A percentile compares a stretch with the other conserved stretches of the same genome.
Conservation (phyloP, 2,113 vertebrate species). For the Herpailurus yagouaroundi region DNA sequence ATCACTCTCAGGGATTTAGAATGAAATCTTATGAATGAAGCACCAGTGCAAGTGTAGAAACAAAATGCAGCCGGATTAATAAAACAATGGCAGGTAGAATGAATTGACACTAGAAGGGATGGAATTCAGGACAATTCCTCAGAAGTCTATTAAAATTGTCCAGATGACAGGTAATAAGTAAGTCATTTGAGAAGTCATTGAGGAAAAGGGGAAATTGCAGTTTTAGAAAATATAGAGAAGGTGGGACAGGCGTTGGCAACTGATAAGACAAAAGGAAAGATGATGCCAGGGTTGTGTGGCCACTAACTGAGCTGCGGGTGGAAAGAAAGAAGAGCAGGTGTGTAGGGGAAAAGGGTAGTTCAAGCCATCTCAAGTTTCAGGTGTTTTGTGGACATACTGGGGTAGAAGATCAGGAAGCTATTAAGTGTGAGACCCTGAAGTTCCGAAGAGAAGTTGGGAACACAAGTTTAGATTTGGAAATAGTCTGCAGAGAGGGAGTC, state of each 20-base stretch:
- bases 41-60: neutral
- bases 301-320: neutral
- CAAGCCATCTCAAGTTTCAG: neutral
- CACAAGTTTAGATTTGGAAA: neutral
- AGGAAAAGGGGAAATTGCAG: neutral
- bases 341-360: neutral
- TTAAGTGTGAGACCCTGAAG: neutral
- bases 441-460: neutral
- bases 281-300: neutral
- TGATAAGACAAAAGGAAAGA: neutral
- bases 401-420: neutral
- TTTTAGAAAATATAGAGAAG: neutral
- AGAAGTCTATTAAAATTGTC: neutral
- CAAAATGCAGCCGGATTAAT: neutral
- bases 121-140: neutral
- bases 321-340: neutral
- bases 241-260: neutral
- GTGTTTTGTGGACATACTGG: neutral
- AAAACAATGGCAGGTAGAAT: neutral
- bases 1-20: neutral
- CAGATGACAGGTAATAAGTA: neutral
- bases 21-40: neutral
- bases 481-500: neutral
- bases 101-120: neutral
- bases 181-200: neutral